Evolutionary conservation across 2,113 vertebrate species (phyloP), one percentile per base, ranked within the genome.

Genomic region (Megaceryle torquata): DNA sequence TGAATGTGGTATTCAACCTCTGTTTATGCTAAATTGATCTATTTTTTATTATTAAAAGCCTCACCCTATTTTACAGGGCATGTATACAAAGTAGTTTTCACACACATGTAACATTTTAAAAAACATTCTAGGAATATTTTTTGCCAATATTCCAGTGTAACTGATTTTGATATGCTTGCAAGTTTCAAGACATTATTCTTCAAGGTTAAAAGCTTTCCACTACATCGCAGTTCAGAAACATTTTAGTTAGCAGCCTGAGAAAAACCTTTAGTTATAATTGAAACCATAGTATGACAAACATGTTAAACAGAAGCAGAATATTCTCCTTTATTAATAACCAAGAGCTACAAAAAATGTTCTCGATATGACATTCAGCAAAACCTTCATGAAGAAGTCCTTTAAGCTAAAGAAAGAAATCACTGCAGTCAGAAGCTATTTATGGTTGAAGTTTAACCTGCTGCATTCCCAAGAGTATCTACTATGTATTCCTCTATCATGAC

Each of bases 351-450:
- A 94, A 75, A 85, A 35, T 33, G 56, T 10, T 71, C 35, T 26
- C 74, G 59, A 81, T 75, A 60, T 56, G 91, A 94, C 95, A 95
- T 93, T 96, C 76, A 92, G 69, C 48, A 95, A 86, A 95, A 94
- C 72, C 86, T 94, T 93, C 80, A 93, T 5, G 54, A 91, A 82
- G 65, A 85, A 88, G 69, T 39, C 43, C 86, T 79, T 81, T 59
- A 81, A 91, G 69, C 80, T 86, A 78, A 91, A 85, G 59, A 70
- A 90, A 65, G 33, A 93, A 91, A 93, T 54, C 39, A 65, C 86
- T 70, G 35, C 71, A 90, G 54, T 77, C 68, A 96, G 46, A 86
- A 90, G 86, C 92, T 97, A 95, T 96, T 97, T 92, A 61, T 86
- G 94, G 91, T 48, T 95, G 91, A 84, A 86, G 91, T 78, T 92